These are phyloP conservation scores for Diadophis punctatus DNA, from an alignment of 2,113 vertebrate genomes.

Conservation along the genomic window DNA sequence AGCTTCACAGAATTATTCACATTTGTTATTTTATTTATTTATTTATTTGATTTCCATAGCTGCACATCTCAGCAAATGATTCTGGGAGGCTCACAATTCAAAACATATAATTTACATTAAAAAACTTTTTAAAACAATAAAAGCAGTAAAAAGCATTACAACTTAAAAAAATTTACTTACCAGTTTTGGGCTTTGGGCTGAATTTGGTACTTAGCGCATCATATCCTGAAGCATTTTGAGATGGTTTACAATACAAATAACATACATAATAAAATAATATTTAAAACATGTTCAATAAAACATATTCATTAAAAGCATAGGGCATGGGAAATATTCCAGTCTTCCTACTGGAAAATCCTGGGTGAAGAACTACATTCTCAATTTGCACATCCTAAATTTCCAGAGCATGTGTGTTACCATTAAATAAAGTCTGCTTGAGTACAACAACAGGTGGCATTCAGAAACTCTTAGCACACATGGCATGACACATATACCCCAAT, in stretches of 20 bases:
- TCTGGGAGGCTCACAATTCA: not conserved
- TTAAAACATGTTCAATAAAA: not conserved
- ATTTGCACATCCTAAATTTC: not conserved
- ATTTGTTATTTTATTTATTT: not conserved
- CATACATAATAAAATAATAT: not conserved
- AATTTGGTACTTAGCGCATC: not conserved
- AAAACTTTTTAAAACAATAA: not conserved
- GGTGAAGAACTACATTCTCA: not conserved
- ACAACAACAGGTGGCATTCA: not conserved
- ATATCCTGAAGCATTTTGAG: not conserved
- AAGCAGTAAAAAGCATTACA: not conserved
- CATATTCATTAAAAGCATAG: not conserved
- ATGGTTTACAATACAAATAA: not conserved
- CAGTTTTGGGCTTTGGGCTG: not conserved
- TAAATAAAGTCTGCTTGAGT: not conserved
- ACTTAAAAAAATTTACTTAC: not conserved
- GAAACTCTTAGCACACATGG: not conserved
- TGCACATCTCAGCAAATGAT: not conserved
- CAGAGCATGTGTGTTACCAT: not conserved
- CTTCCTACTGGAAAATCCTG: not conserved
- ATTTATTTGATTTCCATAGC: not conserved
- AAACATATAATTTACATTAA: not conserved
- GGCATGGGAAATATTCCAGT: not conserved
- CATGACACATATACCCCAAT: not conserved
- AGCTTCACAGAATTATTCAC: not conserved